Conservation (phyloP, 1,140 invertebrate species). For the Homalodisca vitripennis region DNA sequence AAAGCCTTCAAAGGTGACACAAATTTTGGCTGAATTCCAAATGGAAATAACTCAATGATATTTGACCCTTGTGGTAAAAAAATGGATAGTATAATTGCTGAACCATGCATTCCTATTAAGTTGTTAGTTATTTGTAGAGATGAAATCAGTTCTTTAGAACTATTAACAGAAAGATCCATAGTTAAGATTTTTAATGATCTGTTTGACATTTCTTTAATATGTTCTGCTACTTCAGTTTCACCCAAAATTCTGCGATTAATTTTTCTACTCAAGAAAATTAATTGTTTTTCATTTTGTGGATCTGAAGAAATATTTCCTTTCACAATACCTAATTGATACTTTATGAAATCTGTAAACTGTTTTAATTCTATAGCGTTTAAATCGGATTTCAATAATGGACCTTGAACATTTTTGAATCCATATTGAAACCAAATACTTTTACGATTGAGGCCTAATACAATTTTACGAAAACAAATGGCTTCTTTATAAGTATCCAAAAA, state of each 20-base stretch:
- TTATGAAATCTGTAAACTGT: conserved; percentile 40
- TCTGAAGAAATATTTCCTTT: conserved; percentile 7
- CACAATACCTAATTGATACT: conserved; percentile 29
- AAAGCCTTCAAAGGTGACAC: conserved; percentile 55
- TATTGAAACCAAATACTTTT: conserved; percentile 54
- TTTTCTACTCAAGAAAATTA: conserved; percentile 49
- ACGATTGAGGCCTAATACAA: conserved; percentile 48
- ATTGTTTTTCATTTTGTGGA: no score
- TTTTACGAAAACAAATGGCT: no score
- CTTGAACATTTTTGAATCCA: conserved; percentile 52
- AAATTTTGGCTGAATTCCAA: conserved; percentile 48
- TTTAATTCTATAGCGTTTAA: conserved; percentile 31
- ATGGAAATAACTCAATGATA: conserved; percentile 50
- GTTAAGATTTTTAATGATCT: conserved; percentile 21
- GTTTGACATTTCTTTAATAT: conserved; percentile 28
- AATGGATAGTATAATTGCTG: conserved; percentile 45
- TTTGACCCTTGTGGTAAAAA: conserved; percentile 42
- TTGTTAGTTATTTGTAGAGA: conserved; percentile 43
- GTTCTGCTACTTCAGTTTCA: conserved; percentile 47
- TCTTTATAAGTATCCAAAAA: no score
- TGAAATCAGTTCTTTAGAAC: conserved; percentile 46
- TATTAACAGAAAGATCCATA: conserved; percentile 44
- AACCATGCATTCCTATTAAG: conserved; percentile 49
- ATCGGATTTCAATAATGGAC: conserved; percentile 41
- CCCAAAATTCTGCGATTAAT: conserved; percentile 53